Conservation (phyloP, 2,888 invertebrate species). For the Orthonychiurus folsomi region DNA sequence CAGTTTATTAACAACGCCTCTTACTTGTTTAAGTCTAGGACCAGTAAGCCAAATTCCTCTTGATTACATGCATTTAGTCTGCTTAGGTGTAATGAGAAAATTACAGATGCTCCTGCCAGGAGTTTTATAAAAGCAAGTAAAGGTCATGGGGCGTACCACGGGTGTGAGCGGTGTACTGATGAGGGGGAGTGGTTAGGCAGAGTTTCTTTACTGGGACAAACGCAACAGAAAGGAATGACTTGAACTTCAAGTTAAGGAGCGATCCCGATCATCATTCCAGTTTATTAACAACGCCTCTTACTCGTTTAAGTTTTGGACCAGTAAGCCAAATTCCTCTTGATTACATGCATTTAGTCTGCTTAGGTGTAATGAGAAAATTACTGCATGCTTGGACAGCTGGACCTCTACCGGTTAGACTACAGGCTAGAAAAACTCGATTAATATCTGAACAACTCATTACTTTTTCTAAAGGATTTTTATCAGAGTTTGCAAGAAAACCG, state of each 20-base stretch:
- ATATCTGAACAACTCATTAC: neutral
- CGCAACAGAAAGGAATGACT: neutral
- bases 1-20: slow-evolving; percentile 5
- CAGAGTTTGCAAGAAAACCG: slow-evolving; percentile 36
- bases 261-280: no score
- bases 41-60: slow-evolving; percentile 12
- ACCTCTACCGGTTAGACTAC: neutral
- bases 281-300: neutral
- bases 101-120: slow-evolving; percentile 21
- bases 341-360: slow-evolving; percentile 19
- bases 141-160: slow-evolving; percentile 6
- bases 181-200: slow-evolving; percentile 11
- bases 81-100: slow-evolving; percentile 15
- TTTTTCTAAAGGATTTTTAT: neutral
- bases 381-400: neutral
- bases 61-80: slow-evolving; percentile 20
- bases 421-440: neutral
- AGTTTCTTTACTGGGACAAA: neutral
- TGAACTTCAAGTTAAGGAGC: no score
- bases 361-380: slow-evolving; percentile 13
- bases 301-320: neutral
- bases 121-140: slow-evolving; percentile 13
- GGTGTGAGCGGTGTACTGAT: slow-evolving; percentile 10
- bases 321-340: slow-evolving; percentile 13
- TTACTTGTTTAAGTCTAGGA: slow-evolving; percentile 11